Evolutionary conservation across 2,797 vertebrate genomes (phyloP).

Genomic region (Sternarchorhynchus goeldii): DNA sequence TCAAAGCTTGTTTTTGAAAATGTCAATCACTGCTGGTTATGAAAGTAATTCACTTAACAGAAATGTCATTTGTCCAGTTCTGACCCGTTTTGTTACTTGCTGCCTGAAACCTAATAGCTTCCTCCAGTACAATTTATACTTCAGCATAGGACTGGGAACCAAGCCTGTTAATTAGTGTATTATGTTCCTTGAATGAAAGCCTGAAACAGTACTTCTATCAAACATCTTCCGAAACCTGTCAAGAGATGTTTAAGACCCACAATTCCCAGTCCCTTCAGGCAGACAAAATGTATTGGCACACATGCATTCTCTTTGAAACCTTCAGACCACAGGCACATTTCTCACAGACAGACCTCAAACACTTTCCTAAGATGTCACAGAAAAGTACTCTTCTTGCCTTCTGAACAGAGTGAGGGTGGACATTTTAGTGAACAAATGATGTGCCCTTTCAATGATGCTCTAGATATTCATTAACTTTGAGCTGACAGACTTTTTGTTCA

Average conservation of each 20-base stretch:
- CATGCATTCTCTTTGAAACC: not conserved
- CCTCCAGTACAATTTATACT: too few species aligned
- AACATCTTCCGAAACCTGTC: not conserved
- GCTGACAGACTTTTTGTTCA: not conserved
- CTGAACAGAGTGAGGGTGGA: slow-evolving; percentile 31
- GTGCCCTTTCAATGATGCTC: not conserved
- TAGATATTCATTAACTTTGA: not conserved
- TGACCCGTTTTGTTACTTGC: not conserved
- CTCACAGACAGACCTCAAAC: slow-evolving; percentile 14
- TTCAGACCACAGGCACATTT: slow-evolving; percentile 21
- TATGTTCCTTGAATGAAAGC: not conserved
- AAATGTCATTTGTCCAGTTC: too few species aligned
- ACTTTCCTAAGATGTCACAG: slow-evolving; percentile 45
- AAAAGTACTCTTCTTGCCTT: slow-evolving; percentile 44
- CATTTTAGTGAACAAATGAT: slow-evolving; percentile 5
- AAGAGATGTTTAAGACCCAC: not conserved
- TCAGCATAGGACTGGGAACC: too few species aligned
- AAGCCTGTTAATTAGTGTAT: not conserved
- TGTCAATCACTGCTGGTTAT: not conserved
- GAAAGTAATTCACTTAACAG: not conserved
- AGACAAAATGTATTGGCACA: not conserved
- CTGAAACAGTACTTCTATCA: too few species aligned
- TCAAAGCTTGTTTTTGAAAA: not conserved
- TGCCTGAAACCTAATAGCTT: not conserved
- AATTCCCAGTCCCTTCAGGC: not conserved